Evolutionary conservation across 2,113 vertebrate genomes (phyloP).

Genomic region (Otolemur garnettii): DNA sequence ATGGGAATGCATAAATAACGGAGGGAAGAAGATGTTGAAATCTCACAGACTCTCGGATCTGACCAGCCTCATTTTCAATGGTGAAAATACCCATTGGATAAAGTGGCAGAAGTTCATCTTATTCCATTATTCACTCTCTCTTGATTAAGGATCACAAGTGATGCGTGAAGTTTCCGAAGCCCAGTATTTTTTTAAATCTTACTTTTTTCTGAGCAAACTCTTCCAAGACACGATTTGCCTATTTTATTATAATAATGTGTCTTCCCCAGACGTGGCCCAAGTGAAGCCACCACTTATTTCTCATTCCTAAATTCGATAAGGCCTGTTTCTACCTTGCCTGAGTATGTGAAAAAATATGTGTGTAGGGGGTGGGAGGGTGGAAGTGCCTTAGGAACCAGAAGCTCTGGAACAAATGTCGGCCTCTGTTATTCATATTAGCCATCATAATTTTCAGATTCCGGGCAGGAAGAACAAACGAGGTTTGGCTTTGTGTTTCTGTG

Average conservation of each 20-base stretch:
- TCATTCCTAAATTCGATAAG: conserved; percentile 54
- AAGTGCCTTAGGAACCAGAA: not conserved
- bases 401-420: not conserved
- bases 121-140: conserved; percentile 71
- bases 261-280: conserved; percentile 47
- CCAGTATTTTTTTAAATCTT: conserved; percentile 33
- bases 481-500: not conserved
- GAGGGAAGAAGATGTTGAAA: conserved; percentile 58
- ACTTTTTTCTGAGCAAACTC: conserved; percentile 65
- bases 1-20: conserved; percentile 59
- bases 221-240: conserved; percentile 59
- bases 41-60: conserved; percentile 44
- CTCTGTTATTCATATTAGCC: not conserved
- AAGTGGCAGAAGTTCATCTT: conserved; percentile 63
- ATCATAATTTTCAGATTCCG: not conserved
- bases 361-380: no score
- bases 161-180: conserved; percentile 56
- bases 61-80: conserved; percentile 49
- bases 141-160: conserved; percentile 60
- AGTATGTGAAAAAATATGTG: not conserved
- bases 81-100: conserved; percentile 67
- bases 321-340: conserved; percentile 17
- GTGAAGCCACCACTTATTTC: conserved; percentile 47
- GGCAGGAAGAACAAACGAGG: not conserved
- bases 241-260: conserved; percentile 53